phyloP scores from a whole-genome alignment of 1,140 invertebrate genomes.

The Drosophila mayri region DNA sequence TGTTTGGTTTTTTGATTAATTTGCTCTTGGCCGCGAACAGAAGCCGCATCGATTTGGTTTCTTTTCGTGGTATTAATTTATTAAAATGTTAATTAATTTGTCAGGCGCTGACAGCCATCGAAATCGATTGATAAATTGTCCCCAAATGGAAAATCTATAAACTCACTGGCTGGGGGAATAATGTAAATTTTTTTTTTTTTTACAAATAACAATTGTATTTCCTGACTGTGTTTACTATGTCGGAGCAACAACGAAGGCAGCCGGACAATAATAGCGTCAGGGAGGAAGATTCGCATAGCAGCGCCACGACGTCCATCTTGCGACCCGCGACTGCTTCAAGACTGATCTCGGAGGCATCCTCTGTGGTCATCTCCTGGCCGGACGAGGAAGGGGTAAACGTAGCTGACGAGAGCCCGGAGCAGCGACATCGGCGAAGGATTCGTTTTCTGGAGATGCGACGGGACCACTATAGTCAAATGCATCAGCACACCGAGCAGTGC shows the following conservation, averaged over 20 bases:
- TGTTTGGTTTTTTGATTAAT: constrained; percentile 69
- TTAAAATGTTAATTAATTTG: constrained; percentile 77
- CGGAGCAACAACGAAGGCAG: neutral
- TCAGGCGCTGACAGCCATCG: constrained; percentile 56
- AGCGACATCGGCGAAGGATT: constrained; percentile 29
- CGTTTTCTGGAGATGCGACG: constrained; percentile 60
- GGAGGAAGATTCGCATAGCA: neutral
- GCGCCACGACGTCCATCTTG: constrained; percentile 7
- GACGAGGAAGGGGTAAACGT: neutral
- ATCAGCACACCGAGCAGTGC: constrained; percentile 16
- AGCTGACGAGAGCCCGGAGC: constrained; percentile 16
- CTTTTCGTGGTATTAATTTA: constrained; percentile 65
- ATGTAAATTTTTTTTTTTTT: neutral
- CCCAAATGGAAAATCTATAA: neutral
- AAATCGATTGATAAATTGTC: constrained; percentile 24
- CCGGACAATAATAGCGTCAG: neutral
- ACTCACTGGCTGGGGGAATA: constrained; percentile 5
- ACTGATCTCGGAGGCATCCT: neutral
- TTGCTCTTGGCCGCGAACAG: constrained; percentile 54
- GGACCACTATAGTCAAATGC: constrained; percentile 57
- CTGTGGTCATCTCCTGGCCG: constrained; percentile 43
- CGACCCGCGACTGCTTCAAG: neutral
- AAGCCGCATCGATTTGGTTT: constrained; percentile 66
- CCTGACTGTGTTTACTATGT: constrained; percentile 5
- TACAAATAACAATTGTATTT: neutral